Conservation (phyloP, 2,888 invertebrate genomes). For the Diplazon laetatorius region DNA sequence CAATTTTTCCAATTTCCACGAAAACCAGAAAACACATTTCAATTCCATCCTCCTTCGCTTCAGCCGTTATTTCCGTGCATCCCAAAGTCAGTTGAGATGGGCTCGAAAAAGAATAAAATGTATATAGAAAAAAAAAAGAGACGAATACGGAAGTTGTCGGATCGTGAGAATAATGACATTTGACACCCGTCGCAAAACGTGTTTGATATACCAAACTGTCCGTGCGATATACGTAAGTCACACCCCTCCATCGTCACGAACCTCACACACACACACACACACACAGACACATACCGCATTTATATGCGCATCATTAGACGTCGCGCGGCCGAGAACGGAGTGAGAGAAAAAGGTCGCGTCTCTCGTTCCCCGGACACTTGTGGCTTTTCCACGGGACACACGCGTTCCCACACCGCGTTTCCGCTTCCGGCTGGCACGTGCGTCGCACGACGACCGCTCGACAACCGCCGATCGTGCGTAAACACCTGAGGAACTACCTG, state of each 20-base stretch:
- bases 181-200: slow-evolving; percentile 64
- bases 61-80: too few relatives aligned
- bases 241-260: background rate
- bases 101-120: too few relatives aligned
- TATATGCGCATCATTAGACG: slow-evolving; percentile 77
- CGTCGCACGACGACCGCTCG: slow-evolving; percentile 58
- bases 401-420: slow-evolving; percentile 76
- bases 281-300: slow-evolving; percentile 71
- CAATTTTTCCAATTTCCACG: too few relatives aligned
- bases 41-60: too few relatives aligned
- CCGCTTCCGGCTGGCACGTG: slow-evolving; percentile 79
- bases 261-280: slow-evolving; percentile 32
- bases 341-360: slow-evolving; percentile 8
- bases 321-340: slow-evolving; percentile 43
- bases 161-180: slow-evolving; percentile 11
- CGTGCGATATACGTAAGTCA: slow-evolving; percentile 65
- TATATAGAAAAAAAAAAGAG: background rate
- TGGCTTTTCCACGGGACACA: slow-evolving; percentile 67
- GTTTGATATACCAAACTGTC: slow-evolving; percentile 71
- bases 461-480: slow-evolving; percentile 62
- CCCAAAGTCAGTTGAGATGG: too few relatives aligned
- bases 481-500: slow-evolving; percentile 62
- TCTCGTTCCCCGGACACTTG: slow-evolving; percentile 68
- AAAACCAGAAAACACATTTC: too few relatives aligned
- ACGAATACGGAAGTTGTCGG: background rate